Percentiles rank a stretch among this genome's conserved stretches.
These are phyloP conservation scores for Hippopotamus amphibius DNA, from an alignment of 2,113 vertebrate species.

Conservation along the genomic window DNA sequence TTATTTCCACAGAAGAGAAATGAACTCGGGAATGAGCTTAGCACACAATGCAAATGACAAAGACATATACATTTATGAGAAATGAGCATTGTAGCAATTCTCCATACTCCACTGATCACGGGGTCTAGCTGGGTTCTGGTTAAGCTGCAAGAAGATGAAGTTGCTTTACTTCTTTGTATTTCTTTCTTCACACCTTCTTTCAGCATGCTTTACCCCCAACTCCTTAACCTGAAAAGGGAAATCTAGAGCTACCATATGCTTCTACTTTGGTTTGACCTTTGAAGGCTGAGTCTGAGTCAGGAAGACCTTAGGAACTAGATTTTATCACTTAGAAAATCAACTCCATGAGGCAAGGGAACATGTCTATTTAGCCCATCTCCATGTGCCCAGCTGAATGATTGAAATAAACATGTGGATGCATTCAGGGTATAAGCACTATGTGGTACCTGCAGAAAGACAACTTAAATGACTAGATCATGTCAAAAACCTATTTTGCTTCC, in stretches of 20 bases:
- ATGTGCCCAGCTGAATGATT: not conserved
- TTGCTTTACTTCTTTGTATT: conserved; percentile 2
- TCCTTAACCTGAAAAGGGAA: conserved; percentile 19
- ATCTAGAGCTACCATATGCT: not conserved
- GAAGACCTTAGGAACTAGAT: not conserved
- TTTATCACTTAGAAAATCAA: not conserved
- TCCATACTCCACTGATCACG: not conserved
- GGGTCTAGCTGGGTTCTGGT: not conserved
- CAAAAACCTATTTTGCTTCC: conserved; percentile 16
- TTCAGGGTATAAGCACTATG: not conserved
- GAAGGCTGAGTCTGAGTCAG: not conserved
- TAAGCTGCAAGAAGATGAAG: not conserved
- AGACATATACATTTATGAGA: not conserved
- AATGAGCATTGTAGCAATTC: not conserved
- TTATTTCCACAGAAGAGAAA: conserved; percentile 29
- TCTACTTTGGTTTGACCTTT: conserved; percentile 7
- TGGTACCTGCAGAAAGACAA: not conserved
- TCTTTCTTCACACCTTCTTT: not conserved
- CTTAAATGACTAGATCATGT: not conserved
- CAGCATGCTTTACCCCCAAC: not conserved
- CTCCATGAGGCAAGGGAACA: not conserved
- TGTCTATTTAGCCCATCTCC: not conserved
- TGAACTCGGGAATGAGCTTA: not conserved
- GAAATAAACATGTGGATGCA: not conserved
- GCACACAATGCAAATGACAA: not conserved